phyloP scores from a whole-genome alignment of 2,888 invertebrate species.

The Coleophora deauratella region DNA sequence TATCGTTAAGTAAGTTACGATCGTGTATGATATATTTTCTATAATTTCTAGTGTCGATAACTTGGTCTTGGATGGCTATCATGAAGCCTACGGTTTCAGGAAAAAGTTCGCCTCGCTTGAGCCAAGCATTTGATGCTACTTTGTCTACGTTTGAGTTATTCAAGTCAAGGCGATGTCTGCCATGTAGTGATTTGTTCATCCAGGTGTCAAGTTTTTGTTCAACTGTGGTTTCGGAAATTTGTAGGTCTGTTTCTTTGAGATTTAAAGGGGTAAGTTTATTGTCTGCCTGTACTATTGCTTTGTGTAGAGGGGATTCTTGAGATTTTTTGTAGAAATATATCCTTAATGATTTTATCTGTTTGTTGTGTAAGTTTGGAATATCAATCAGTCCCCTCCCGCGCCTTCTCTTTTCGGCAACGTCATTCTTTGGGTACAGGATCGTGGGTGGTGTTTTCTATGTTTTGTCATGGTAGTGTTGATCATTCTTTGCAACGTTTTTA shows the following conservation, averaged over 20 bases:
- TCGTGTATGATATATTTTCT: no score
- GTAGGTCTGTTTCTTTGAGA: background rate
- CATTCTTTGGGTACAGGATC: slow-evolving; percentile 2
- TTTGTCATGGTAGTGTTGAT: slow-evolving; percentile 2
- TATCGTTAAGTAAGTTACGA: no score
- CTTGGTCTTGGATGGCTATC: no score
- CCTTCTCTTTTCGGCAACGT: slow-evolving; percentile 3
- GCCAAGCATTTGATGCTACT: background rate
- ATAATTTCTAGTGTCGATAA: no score
- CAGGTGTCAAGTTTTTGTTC: background rate
- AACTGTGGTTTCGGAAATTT: background rate
- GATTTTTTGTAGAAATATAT: background rate
- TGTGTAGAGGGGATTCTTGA: background rate
- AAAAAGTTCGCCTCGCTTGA: background rate
- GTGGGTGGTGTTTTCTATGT: slow-evolving; percentile 8
- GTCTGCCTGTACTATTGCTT: background rate
- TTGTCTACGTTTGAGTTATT: background rate
- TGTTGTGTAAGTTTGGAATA: slow-evolving; percentile 5
- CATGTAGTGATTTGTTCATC: background rate
- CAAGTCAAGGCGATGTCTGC: background rate
- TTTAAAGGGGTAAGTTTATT: slow-evolving; percentile 1
- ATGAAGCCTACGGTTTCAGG: background rate
- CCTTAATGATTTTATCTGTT: slow-evolving; percentile 1
- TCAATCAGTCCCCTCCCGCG: slow-evolving; percentile 10
- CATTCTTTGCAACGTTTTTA: slow-evolving; percentile 2